phyloP scores from a whole-genome alignment of 2,113 vertebrate species.

The Cheirogaleus medius region DNA sequence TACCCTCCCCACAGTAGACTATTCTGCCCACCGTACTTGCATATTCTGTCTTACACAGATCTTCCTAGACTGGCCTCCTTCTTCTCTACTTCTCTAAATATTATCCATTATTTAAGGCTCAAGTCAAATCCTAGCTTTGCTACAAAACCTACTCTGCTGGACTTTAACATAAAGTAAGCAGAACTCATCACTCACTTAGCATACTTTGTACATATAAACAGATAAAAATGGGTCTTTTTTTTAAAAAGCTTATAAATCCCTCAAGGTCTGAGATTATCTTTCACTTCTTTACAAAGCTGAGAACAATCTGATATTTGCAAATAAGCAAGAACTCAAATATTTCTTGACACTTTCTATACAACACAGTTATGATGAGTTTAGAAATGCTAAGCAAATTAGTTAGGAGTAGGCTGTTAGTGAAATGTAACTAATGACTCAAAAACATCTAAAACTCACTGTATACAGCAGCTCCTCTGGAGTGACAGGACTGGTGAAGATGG shows the following conservation, averaged over 20 bases:
- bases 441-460: constrained; percentile 88
- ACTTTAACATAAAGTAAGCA: constrained; percentile 15
- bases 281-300: background rate
- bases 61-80: background rate
- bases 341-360: background rate
- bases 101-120: constrained; percentile 9
- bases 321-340: constrained; percentile 44
- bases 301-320: constrained; percentile 20
- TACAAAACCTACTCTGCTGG: background rate
- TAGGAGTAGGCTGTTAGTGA: background rate
- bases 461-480: constrained; percentile 99
- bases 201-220: background rate
- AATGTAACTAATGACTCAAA: background rate
- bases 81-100: background rate
- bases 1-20: background rate
- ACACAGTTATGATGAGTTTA: background rate
- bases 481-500: constrained; percentile 97
- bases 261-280: constrained; percentile 13
- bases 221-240: background rate
- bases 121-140: constrained; percentile 50
- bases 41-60: background rate
- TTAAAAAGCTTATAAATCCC: background rate
- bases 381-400: constrained; percentile 15
- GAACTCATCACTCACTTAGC: background rate
- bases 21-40: background rate